Conservation (phyloP, 2,797 vertebrate genomes). For the Coranthus polyacanthus region DNA sequence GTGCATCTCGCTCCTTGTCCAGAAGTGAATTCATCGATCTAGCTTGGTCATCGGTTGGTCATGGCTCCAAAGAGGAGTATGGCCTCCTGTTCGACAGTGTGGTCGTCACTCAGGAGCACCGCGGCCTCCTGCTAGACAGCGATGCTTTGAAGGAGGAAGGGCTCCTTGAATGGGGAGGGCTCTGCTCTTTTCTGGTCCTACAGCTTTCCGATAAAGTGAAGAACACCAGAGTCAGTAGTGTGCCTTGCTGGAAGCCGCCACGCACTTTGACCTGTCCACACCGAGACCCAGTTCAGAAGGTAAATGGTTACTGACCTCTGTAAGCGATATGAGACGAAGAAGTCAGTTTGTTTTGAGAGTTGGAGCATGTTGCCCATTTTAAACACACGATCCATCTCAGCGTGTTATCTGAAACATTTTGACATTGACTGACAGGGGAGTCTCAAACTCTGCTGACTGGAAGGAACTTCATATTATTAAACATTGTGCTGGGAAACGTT, state of each 20-base stretch:
- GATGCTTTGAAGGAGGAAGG: conserved; percentile 81
- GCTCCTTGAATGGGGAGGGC: conserved; percentile 83
- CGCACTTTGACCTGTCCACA: conserved; percentile 83
- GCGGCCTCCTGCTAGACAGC: conserved; percentile 78
- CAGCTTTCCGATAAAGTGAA: conserved; percentile 87
- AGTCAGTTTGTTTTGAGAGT: conserved; percentile 9
- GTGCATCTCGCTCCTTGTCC: conserved; percentile 71
- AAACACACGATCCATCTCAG: conserved; percentile 26
- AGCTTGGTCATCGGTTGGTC: conserved; percentile 73
- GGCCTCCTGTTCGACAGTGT: conserved; percentile 88
- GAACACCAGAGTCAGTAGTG: conserved; percentile 63
- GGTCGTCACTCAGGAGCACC: conserved; percentile 61
- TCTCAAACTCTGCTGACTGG: conserved; percentile 67
- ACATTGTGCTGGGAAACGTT: conserved; percentile 58
- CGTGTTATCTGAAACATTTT: conserved; percentile 46
- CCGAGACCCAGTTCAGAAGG: conserved; percentile 86
- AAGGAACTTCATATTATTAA: conserved; percentile 69
- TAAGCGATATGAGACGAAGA: neutral
- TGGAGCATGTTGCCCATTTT: conserved; percentile 25
- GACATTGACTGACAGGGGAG: conserved; percentile 43
- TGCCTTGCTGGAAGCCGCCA: conserved; percentile 84
- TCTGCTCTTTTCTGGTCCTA: conserved; percentile 87
- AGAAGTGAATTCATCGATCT: conserved; percentile 82
- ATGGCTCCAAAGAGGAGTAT: conserved; percentile 84
- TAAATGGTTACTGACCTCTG: conserved; percentile 37